Evolutionary conservation across 2,113 vertebrate genomes (phyloP), one percentile per base, ranked within the genome.

Genomic region (Chloebia gouldiae): DNA sequence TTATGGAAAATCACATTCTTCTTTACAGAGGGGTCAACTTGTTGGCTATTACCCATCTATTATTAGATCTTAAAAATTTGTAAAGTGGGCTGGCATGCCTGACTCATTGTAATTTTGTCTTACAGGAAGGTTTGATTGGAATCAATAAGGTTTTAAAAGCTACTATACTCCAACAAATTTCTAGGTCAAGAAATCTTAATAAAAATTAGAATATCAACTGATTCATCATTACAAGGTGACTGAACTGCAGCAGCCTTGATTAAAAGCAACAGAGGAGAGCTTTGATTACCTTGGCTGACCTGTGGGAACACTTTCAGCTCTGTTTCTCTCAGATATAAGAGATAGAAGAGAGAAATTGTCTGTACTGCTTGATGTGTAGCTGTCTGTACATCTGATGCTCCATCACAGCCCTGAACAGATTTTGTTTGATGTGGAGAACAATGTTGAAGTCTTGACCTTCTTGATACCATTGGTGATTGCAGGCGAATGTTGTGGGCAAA

Each of bases 241-340:
- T 81, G 77, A 85, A 56, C 65, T 82, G 90, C 91, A 92, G 71
- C 70, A 90, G 35, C 90, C 80, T 57, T 45, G 72, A 88, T 93
- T 96, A 90, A 94, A 96, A 97, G 86, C 89, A 95, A 86, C 28
- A 94, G 49, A 92, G 91, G 91, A 60, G 33, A 85, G 95, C 95
- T 98, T 98, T 98, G 95, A 98, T 98, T 98, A 97, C 98, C 97
- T 97, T 91, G 95, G 82, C 35, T 97, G 97, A 98, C 97, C 97
- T 93, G 40, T 45, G 28, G 91, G 95, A 96, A 87, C 91, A 89
- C 90, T 96, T 95, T 89, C 90, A 93, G 95, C 96, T 95, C 97
- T 97, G 90, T 94, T 97, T 97, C 94, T 97, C 92, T 97, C 83
- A 69, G 90, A 97, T 89, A 13, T 6, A 27, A 80, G 61, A 45